A percentile compares a stretch with the other conserved stretches of the same genome.
Evolutionary conservation across 2,888 invertebrate genomes (phyloP).

Genomic region (Drosophila peninsularis): DNA sequence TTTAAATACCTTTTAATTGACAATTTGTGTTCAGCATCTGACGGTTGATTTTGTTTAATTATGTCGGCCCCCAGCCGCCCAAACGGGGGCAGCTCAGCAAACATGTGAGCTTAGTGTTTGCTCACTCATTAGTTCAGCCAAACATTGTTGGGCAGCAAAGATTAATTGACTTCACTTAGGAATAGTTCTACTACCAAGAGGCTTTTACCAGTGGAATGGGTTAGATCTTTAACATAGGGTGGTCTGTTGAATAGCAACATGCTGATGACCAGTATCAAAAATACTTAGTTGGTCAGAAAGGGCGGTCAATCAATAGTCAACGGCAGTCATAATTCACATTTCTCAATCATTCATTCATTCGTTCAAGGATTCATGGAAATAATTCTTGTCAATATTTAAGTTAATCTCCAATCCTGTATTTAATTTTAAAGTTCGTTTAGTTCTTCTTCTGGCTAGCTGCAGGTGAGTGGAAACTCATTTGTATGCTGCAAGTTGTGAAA

Average conservation of each 20-base stretch:
- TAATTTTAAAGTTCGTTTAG: neutral
- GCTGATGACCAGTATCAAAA: neutral
- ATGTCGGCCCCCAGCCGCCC: constrained; percentile 23
- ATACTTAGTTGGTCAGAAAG: neutral
- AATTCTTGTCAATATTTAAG: neutral
- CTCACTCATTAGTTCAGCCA: constrained; percentile 40
- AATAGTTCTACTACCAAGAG: neutral
- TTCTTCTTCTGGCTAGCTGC: constrained; percentile 37
- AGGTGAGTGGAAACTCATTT: constrained; percentile 64
- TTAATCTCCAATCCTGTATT: neutral
- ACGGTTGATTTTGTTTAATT: constrained; percentile 70
- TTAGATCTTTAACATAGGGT: neutral
- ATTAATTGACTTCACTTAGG: constrained; percentile 13
- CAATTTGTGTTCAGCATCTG: constrained; percentile 77
- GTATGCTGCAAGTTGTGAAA: constrained; percentile 70
- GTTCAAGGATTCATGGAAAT: neutral
- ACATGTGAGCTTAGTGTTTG: constrained; percentile 46
- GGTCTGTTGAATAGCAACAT: no score
- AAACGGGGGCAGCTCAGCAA: constrained; percentile 9
- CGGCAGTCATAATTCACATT: no score
- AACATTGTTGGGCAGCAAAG: constrained; percentile 14
- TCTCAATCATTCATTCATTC: no score
- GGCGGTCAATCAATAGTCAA: no score
- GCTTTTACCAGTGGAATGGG: neutral
- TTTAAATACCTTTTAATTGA: constrained; percentile 84